Evolutionary conservation across 2,113 vertebrate species (phyloP).

Genomic region (Reinhardtius hippoglossoides): DNA sequence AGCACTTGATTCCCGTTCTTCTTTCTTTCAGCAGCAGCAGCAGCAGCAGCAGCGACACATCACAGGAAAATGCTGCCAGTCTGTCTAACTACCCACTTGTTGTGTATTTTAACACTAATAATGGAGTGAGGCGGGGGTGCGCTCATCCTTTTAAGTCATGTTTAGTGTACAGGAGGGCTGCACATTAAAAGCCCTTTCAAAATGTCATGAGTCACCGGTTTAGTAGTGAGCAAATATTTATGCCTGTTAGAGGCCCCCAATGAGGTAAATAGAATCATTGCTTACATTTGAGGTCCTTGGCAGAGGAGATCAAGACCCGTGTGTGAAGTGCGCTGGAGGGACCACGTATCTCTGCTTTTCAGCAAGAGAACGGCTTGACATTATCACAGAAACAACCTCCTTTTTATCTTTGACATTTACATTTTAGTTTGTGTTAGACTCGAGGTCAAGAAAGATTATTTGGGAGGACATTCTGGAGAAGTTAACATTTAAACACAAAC

Average conservation of each 20-base stretch:
- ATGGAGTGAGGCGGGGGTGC: constrained; percentile 60
- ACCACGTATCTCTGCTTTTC: constrained; percentile 48
- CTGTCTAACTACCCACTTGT: constrained; percentile 75
- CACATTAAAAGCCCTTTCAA: constrained; percentile 79
- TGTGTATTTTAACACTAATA: constrained; percentile 77
- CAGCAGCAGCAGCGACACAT: constrained; percentile 52
- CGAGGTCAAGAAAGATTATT: constrained; percentile 22
- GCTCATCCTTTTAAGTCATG: constrained; percentile 75
- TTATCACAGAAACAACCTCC: constrained; percentile 60
- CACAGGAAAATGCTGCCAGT: constrained; percentile 55
- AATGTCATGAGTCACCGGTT: constrained; percentile 84
- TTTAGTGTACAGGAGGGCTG: constrained; percentile 75
- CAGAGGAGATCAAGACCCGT: constrained; percentile 67
- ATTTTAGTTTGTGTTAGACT: constrained; percentile 47
- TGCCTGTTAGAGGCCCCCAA: constrained; percentile 80
- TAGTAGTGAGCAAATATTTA: constrained; percentile 86
- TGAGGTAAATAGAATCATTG: constrained; percentile 82
- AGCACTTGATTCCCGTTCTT: constrained; percentile 35
- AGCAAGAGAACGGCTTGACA: constrained; percentile 56
- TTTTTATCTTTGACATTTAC: constrained; percentile 45
- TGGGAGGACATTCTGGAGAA: not conserved
- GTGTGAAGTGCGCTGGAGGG: constrained; percentile 55
- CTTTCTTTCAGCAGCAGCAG: constrained; percentile 43
- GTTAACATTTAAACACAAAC: constrained; percentile 3
- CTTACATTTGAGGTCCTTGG: constrained; percentile 79